phyloP scores from a whole-genome alignment of 1,140 invertebrate genomes.

The Schlechtendalia chinensis region DNA sequence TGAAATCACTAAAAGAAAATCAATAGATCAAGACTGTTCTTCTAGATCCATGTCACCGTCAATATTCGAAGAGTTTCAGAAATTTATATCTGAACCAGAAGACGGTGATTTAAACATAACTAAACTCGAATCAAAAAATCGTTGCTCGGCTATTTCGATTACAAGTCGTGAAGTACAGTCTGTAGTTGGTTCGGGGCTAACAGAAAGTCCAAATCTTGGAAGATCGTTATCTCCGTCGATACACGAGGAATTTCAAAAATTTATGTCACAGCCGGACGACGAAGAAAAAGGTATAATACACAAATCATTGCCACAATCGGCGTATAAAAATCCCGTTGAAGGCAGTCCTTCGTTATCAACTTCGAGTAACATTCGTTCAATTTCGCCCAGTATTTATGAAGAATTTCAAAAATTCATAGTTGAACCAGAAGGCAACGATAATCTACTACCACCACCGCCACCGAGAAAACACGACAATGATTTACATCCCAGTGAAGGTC shows the following conservation, averaged over 20 bases:
- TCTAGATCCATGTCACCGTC: constrained; percentile 42
- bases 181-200: constrained; percentile 1
- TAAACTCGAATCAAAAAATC: constrained; percentile 49
- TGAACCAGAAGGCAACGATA: constrained; percentile 40
- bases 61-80: constrained; percentile 50
- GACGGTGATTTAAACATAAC: constrained; percentile 39
- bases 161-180: constrained; percentile 40
- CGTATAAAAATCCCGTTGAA: constrained; percentile 31
- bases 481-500: constrained; percentile 11
- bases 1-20: constrained; percentile 36
- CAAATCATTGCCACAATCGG: constrained; percentile 17
- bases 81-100: constrained; percentile 51
- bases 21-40: constrained; percentile 45
- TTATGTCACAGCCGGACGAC: constrained; percentile 51
- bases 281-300: constrained; percentile 38
- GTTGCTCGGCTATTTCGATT: constrained; percentile 40
- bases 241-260: constrained; percentile 50
- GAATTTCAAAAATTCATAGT: constrained; percentile 46
- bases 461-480: constrained; percentile 42
- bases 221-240: constrained; percentile 44
- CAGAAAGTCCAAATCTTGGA: constrained; percentile 33
- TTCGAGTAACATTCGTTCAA: constrained; percentile 37
- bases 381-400: constrained; percentile 40
- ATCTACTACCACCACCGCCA: constrained; percentile 25
- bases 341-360: constrained; percentile 36